Evolutionary conservation across 2,113 vertebrate genomes (phyloP), one percentile per base, ranked within the genome.

Genomic region (Phrynosoma platyrhinos): DNA sequence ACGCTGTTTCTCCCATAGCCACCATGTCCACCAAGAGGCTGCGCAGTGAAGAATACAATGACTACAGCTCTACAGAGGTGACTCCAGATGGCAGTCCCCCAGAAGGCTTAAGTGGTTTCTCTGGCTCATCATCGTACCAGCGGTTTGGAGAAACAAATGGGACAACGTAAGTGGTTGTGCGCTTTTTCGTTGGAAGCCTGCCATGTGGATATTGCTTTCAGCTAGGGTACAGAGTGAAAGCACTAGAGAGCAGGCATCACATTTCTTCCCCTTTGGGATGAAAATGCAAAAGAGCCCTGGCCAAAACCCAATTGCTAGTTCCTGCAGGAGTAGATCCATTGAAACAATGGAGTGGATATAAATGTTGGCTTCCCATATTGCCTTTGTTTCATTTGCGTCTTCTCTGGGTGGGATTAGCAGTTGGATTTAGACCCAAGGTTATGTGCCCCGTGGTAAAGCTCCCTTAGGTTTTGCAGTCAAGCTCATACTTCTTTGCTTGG

Each of bases 1-100:
- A 94, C 1, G 2, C 58, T 0, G 9, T 83, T 97, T 74, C 86
- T 5, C 80, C 96, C 69, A 0, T 94, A 97, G 97, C 93, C 84
- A 93, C 94, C 94, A 98, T 98, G 97, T 97, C 97, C 91, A 96
- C 96, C 0, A 95, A 94, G 92, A 95, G 96, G 75, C 95, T 98
- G 58, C 95, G 95, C 89, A 96, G 93, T 0, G 97, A 97, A 88
- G 95, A 96, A 78, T 97, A 97, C 92, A 96, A 95, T 0, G 97
- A 97, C 95, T 97, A 97, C 93, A 98, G 97, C 68, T 97, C 97
- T 91, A 97, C 97, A 0, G 97, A 97, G 0, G 95, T 87, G 32
- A 96, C 96, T 0, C 97, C 97, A 0, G 95, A 97, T 42, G 95
- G 94, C 42, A 96, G 96, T 90, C 96, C 96, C 0, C 94, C 96